phyloP scores from a whole-genome alignment of 1,140 invertebrate genomes.

The Polypedilum vanderplanki region DNA sequence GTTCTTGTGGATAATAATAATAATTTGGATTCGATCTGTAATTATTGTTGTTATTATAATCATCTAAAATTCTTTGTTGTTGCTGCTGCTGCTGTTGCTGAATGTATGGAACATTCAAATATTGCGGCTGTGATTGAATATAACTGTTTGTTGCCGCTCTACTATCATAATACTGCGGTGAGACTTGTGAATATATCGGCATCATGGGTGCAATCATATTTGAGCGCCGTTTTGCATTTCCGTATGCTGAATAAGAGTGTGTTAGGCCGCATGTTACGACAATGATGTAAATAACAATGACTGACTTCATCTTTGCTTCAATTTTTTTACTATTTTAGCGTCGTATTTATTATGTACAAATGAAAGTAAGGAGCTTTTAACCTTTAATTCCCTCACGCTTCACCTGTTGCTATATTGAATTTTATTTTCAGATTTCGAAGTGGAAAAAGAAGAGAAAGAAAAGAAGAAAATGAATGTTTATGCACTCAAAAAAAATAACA shows the following conservation, averaged over 20 bases:
- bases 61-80: background rate
- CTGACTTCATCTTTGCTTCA: background rate
- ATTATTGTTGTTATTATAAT: background rate
- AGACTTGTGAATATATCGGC: background rate
- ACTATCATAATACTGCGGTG: slow-evolving; percentile 12
- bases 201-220: slow-evolving; percentile 13
- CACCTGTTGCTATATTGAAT: slow-evolving; percentile 5
- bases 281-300: background rate
- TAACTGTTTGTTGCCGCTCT: background rate
- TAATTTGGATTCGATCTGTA: slow-evolving; percentile 29
- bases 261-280: background rate
- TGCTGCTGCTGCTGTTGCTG: background rate
- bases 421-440: background rate
- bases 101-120: slow-evolving; percentile 8
- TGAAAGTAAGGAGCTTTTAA: background rate
- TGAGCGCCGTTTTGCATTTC: background rate
- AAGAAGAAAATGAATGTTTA: background rate
- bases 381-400: slow-evolving; percentile 16
- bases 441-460: background rate
- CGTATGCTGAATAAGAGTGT: background rate
- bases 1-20: slow-evolving; percentile 30
- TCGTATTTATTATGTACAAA: background rate
- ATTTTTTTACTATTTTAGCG: background rate
- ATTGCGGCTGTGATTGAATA: slow-evolving; percentile 3
- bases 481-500: background rate